Conservation (phyloP, 2,888 invertebrate genomes). For the Calameuta idolon region DNA sequence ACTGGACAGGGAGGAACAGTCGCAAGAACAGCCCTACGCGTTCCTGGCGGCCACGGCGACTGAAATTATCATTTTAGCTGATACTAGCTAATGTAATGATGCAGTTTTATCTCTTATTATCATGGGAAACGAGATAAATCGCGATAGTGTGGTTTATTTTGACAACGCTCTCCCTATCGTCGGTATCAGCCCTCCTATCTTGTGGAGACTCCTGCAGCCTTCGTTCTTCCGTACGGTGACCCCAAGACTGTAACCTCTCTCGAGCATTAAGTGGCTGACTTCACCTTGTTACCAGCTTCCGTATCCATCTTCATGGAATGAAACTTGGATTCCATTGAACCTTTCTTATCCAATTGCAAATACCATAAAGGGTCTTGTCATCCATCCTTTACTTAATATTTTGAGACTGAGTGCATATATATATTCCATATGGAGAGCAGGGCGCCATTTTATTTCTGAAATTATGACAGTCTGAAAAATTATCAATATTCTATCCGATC, state of each 20-base stretch:
- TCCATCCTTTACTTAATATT: neutral
- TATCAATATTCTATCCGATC: neutral
- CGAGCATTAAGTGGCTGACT: neutral
- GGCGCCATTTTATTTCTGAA: neutral
- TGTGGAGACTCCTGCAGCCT: slow-evolving; percentile 1
- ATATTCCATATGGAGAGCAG: neutral
- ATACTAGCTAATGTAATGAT: slow-evolving; percentile 68
- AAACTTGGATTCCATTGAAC: neutral
- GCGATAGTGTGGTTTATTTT: slow-evolving; percentile 68
- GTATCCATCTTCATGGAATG: neutral
- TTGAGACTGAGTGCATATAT: neutral
- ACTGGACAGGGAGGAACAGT: slow-evolving; percentile 2
- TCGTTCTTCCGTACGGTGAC: neutral
- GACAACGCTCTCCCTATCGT: slow-evolving; percentile 58
- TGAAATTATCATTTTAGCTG: slow-evolving; percentile 68
- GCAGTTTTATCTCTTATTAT: slow-evolving; percentile 68
- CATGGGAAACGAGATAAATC: slow-evolving; percentile 68
- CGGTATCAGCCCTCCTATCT: slow-evolving; percentile 48
- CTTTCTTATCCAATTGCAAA: neutral
- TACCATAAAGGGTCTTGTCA: neutral
- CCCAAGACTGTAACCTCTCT: neutral
- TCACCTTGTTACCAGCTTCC: neutral
- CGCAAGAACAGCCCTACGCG: slow-evolving; percentile 55
- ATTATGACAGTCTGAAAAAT: neutral
- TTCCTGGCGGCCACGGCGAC: slow-evolving; percentile 61